Evolutionary conservation across 2,113 vertebrate species (phyloP).

Genomic region (Jacana jacana): DNA sequence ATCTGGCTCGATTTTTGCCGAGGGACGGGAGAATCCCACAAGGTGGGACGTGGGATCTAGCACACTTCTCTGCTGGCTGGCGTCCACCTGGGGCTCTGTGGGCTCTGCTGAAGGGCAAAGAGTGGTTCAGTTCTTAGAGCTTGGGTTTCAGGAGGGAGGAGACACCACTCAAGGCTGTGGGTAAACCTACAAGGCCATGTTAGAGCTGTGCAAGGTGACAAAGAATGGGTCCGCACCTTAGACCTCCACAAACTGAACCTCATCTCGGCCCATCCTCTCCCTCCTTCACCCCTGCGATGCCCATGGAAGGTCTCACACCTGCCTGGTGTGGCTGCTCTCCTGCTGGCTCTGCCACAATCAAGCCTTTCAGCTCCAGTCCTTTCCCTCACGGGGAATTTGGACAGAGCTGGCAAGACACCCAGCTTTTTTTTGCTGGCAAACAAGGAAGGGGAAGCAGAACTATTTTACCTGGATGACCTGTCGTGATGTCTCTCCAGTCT

Average conservation of each 20-base stretch:
- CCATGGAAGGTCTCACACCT: background rate
- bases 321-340: background rate
- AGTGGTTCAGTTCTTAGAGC: accelerated
- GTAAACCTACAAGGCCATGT: background rate
- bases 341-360: background rate
- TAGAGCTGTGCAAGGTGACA: background rate
- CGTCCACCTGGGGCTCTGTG: background rate
- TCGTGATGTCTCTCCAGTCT: background rate
- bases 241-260: background rate
- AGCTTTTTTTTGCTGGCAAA: background rate
- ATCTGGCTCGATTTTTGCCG: background rate
- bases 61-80: background rate
- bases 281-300: accelerated
- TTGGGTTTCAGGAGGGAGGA: background rate
- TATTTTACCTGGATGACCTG: background rate
- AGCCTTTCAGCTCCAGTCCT: background rate
- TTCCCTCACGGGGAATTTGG: background rate
- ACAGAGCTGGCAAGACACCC: background rate
- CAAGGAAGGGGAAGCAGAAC: background rate
- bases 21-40: background rate
- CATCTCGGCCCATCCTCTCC: background rate
- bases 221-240: background rate
- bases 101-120: background rate
- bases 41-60: background rate
- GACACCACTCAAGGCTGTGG: background rate